Conservation (phyloP, 2,888 invertebrate species). For the Furcula furcula region DNA sequence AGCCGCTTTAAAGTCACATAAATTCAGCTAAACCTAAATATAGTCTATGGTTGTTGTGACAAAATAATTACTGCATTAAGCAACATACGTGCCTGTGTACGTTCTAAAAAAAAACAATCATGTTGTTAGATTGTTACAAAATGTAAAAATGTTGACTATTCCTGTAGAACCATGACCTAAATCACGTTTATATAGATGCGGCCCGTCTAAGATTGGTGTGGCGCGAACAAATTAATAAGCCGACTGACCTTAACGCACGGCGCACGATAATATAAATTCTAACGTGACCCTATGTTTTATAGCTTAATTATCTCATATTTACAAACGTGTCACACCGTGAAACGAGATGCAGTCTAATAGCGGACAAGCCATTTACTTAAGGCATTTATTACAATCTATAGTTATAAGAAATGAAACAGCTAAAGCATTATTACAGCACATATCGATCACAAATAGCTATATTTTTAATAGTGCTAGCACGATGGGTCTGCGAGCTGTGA, state of each 20-base stretch:
- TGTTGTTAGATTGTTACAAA: too few species aligned
- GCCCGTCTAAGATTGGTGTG: too few species aligned
- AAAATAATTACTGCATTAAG: constrained; percentile 19
- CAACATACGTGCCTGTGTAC: constrained; percentile 15
- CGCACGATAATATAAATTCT: too few species aligned
- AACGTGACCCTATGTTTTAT: too few species aligned
- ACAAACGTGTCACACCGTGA: constrained; percentile 1
- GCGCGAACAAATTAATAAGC: too few species aligned
- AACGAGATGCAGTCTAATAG: not conserved
- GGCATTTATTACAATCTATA: constrained; percentile 34
- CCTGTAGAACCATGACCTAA: too few species aligned
- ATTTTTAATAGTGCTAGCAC: constrained; percentile 1
- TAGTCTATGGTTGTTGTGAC: constrained; percentile 34
- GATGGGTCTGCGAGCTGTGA: too few species aligned
- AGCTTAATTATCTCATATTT: constrained; percentile 5
- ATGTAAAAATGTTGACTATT: too few species aligned
- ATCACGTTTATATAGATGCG: too few species aligned
- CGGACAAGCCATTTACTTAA: constrained; percentile 25
- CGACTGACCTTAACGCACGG: too few species aligned
- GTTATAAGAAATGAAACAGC: constrained; percentile 16
- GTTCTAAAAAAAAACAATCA: not conserved
- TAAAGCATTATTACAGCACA: constrained; percentile 27
- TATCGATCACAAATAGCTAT: constrained; percentile 13
- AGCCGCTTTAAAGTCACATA: too few species aligned
- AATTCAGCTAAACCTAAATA: constrained; percentile 12